Evolutionary conservation across 2,113 vertebrate genomes (phyloP).

Genomic region (Sapayoa aenigma): DNA sequence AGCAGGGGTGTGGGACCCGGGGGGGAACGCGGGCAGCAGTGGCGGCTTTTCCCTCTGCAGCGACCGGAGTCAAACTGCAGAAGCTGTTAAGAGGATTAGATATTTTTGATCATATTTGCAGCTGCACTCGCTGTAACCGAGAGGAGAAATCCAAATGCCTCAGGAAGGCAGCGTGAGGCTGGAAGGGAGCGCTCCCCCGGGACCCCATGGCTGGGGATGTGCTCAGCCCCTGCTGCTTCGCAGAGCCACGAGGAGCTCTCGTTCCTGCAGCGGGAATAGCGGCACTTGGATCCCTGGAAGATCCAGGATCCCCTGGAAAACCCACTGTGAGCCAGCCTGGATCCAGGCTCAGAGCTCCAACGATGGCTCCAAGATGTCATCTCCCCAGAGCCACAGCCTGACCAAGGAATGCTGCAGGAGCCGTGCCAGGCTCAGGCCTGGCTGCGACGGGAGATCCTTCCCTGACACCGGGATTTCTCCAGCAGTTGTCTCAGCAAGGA

Average conservation of each 20-base stretch:
- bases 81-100: slow-evolving; percentile 55
- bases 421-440: neutral
- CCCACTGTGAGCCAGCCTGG: neutral
- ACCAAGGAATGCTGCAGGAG: neutral
- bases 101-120: slow-evolving; percentile 40
- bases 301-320: neutral
- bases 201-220: neutral
- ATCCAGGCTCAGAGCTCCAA: neutral
- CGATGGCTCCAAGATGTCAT: neutral
- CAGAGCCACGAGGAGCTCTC: neutral
- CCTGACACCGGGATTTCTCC: neutral
- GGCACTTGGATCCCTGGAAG: neutral
- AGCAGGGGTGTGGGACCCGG: neutral
- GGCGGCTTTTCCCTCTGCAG: neutral
- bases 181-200: neutral
- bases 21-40: slow-evolving; percentile 1
- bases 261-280: neutral
- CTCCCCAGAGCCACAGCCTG: neutral
- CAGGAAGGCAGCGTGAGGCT: neutral
- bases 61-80: neutral
- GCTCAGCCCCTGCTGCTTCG: neutral
- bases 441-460: neutral
- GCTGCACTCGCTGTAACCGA: neutral
- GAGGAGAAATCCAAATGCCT: slow-evolving; percentile 9
- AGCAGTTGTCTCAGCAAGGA: neutral